Percentiles rank a stretch among this genome's conserved stretches.
Conservation (phyloP, 2,888 invertebrate genomes). For the Itoplectis maculator region DNA sequence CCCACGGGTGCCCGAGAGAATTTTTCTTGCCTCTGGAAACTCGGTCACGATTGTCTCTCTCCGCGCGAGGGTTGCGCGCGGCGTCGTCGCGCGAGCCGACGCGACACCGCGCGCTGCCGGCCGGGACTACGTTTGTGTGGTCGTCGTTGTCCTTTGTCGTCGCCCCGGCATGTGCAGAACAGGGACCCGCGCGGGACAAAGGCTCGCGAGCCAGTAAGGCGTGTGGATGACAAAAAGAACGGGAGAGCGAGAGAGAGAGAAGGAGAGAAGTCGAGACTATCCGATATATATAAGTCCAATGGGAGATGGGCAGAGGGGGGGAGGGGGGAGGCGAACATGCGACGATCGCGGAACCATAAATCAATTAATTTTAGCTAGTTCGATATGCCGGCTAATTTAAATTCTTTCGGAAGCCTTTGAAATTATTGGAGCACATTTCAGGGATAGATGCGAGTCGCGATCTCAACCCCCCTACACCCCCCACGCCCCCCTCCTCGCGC, state of each 20-base stretch:
- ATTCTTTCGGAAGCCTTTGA: constrained; percentile 82
- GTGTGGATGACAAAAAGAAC: constrained; percentile 65
- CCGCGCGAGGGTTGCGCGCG: too few species aligned
- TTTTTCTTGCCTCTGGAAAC: constrained; percentile 68
- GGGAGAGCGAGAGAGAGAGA: neutral
- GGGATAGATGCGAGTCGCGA: constrained; percentile 59
- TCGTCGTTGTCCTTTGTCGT: constrained; percentile 54
- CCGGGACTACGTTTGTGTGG: constrained; percentile 21
- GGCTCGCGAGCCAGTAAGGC: constrained; percentile 58
- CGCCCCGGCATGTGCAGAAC: constrained; percentile 33
- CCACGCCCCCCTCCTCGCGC: neutral
- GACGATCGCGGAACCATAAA: constrained; percentile 80
- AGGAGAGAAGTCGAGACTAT: neutral
- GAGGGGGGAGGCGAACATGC: constrained; percentile 37
- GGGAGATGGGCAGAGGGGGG: too few species aligned
- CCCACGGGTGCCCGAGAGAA: constrained; percentile 39
- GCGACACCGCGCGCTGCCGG: constrained; percentile 24
- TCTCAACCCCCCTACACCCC: constrained; percentile 36
- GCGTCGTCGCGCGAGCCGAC: constrained; percentile 5
- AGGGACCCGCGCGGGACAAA: constrained; percentile 52
- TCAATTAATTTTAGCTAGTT: constrained; percentile 84
- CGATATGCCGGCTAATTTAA: constrained; percentile 83
- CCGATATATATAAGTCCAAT: neutral
- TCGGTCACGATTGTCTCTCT: constrained; percentile 66
- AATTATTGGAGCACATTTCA: constrained; percentile 74